Conservation (phyloP, 92 coral and sea anemone species). For the Siderastrea radians region DNA sequence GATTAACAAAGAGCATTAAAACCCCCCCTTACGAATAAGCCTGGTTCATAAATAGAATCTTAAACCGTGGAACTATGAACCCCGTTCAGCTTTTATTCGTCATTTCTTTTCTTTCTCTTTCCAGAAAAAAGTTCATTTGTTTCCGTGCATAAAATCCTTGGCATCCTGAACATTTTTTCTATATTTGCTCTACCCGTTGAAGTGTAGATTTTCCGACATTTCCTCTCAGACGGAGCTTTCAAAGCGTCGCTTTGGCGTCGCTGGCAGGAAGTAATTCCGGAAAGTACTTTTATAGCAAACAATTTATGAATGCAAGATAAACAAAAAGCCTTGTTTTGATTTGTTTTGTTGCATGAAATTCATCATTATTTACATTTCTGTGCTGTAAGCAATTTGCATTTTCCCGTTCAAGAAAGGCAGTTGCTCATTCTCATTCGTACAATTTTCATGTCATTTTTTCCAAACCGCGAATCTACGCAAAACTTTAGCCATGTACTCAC, state of each 20-base stretch:
- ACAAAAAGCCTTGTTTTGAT: neutral
- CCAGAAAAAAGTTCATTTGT: neutral
- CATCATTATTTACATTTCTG: neutral
- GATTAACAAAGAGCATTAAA: no score
- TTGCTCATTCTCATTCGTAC: no score
- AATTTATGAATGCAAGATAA: neutral
- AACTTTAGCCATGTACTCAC: no score
- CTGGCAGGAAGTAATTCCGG: neutral
- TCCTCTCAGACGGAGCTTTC: neutral
- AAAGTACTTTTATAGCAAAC: neutral
- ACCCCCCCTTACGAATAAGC: no score
- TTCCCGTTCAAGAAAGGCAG: no score
- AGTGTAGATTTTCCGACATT: neutral
- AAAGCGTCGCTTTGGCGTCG: neutral
- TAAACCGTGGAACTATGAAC: no score
- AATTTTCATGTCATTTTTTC: no score
- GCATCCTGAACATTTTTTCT: neutral
- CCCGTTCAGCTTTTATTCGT: no score
- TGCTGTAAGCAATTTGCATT: no score
- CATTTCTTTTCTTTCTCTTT: neutral
- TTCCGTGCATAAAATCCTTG: neutral
- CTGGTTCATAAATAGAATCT: no score
- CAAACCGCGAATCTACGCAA: no score
- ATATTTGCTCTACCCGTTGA: neutral
- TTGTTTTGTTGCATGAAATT: neutral